Conservation (phyloP, 1,140 invertebrate species). For the Cataglyphis hispanica region DNA sequence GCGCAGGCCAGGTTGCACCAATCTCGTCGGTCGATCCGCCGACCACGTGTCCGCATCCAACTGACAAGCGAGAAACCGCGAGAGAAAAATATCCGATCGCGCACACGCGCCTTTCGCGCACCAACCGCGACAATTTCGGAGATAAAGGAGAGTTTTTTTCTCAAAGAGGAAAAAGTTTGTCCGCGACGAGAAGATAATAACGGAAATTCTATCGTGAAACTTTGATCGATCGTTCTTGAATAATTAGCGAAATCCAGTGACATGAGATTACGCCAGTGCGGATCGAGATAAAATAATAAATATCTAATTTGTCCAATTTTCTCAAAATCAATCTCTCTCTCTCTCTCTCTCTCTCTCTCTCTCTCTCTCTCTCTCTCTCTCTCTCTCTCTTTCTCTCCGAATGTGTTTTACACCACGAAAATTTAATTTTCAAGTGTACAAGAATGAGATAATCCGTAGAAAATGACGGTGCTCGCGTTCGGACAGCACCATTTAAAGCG, state of each 20-base stretch:
- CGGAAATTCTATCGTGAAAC: background rate
- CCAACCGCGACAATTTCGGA: background rate
- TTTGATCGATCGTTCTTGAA: background rate
- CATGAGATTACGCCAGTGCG: background rate
- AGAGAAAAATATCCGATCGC: slow-evolving; percentile 20
- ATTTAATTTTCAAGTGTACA: slow-evolving; percentile 14
- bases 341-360: background rate
- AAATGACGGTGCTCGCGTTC: slow-evolving; percentile 24
- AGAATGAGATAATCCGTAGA: slow-evolving; percentile 8
- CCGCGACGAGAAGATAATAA: background rate
- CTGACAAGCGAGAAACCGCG: slow-evolving; percentile 13
- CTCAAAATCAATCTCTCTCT: background rate
- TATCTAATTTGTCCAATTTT: background rate
- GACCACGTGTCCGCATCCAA: slow-evolving; percentile 79
- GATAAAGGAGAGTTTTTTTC: background rate
- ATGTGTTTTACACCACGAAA: background rate
- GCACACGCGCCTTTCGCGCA: slow-evolving; percentile 26
- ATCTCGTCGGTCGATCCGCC: slow-evolving; percentile 71
- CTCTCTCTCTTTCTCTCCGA: background rate
- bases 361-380: background rate
- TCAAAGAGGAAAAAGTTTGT: background rate
- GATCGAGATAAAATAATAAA: background rate
- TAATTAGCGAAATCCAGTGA: background rate
- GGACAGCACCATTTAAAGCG: slow-evolving; percentile 19
- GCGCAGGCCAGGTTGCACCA: slow-evolving; percentile 83